Percentiles rank a stretch among this genome's conserved stretches.
phyloP scores from a whole-genome alignment of 1,140 invertebrate species.

The Tigriopus japonicus region DNA sequence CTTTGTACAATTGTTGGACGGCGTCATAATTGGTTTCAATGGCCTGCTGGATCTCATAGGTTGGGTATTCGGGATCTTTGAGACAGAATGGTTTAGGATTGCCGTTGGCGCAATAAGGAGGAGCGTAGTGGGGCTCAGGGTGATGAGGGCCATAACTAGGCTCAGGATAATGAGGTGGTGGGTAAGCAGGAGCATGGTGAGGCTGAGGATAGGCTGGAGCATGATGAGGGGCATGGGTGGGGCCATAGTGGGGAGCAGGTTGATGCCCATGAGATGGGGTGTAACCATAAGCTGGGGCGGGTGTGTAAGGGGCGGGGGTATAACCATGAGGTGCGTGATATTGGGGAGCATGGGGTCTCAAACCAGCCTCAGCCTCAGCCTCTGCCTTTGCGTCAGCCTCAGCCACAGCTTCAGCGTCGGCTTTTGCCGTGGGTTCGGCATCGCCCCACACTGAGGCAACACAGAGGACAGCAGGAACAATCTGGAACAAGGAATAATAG shows the following conservation, averaged over 20 bases:
- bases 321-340: conserved; percentile 1
- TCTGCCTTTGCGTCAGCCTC: background rate
- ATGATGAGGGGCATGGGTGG: background rate
- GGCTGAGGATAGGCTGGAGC: background rate
- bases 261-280: background rate
- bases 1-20: conserved; percentile 19
- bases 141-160: background rate
- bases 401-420: too few species aligned
- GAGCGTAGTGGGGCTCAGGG: background rate
- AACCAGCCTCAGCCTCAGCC: background rate
- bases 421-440: too few species aligned
- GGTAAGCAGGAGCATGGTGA: background rate
- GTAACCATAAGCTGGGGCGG: background rate
- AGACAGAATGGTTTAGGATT: conserved; percentile 18
- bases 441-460: too few species aligned
- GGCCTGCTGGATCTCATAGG: conserved; percentile 17
- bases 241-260: background rate
- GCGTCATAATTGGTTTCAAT: conserved; percentile 18
- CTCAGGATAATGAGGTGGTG: background rate
- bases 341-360: background rate
- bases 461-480: too few species aligned
- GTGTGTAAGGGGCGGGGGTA: conserved; percentile 3
- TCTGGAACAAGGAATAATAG: too few species aligned
- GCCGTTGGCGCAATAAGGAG: conserved; percentile 7
- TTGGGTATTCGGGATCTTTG: conserved; percentile 18